Conservation (phyloP, 2,113 vertebrate genomes). For the Ondatra zibethicus region DNA sequence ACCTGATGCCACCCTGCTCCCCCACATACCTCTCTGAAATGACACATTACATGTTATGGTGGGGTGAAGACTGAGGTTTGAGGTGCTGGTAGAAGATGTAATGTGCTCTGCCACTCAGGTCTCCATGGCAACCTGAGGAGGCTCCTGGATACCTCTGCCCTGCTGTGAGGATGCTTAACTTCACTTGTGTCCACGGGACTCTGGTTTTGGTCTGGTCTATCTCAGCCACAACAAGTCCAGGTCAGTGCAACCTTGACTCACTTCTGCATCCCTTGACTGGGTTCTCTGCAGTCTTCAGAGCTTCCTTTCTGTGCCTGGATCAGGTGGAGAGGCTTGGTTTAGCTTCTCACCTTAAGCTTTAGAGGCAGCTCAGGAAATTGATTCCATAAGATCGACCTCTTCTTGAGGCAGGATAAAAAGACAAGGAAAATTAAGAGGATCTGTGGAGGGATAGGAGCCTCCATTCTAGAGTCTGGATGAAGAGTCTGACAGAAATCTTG, state of each 20-base stretch:
- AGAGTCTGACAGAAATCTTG: not conserved
- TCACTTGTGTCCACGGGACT: not conserved
- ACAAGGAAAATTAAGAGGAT: not conserved
- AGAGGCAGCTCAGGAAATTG: not conserved
- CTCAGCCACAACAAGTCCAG: not conserved
- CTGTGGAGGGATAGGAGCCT: not conserved
- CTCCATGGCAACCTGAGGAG: slow-evolving; percentile 49
- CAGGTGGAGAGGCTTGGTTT: not conserved
- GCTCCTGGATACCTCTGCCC: slow-evolving; percentile 2
- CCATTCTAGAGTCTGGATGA: not conserved
- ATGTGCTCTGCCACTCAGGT: not conserved
- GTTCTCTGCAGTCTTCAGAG: not conserved
- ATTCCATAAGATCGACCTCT: not conserved
- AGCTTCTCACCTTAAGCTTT: not conserved
- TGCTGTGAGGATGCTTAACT: not conserved
- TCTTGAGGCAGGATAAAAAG: not conserved
- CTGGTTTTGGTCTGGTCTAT: not conserved
- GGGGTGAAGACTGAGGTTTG: not conserved
- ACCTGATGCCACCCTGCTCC: not conserved
- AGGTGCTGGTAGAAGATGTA: not conserved
- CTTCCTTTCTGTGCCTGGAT: not conserved
- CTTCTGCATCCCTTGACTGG: not conserved
- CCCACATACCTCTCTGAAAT: no score
- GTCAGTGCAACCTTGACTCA: not conserved
- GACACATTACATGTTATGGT: not conserved